Conservation (phyloP, 2,113 vertebrate genomes). For the Eurystomus gularis region DNA sequence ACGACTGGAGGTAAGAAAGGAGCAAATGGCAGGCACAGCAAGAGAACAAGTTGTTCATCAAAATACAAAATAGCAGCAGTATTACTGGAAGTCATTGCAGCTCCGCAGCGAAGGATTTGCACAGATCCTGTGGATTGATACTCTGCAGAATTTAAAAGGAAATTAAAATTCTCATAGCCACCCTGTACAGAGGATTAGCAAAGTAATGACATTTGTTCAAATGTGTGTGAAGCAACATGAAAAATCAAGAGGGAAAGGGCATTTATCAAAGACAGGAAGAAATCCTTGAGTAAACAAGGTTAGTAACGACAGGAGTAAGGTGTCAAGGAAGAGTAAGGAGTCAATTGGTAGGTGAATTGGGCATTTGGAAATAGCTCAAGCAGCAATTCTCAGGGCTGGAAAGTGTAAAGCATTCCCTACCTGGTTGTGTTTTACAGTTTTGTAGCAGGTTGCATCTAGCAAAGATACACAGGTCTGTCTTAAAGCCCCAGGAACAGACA, state of each 20-base stretch:
- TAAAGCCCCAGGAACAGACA: not conserved
- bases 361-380: not conserved
- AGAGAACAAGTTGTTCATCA: constrained; percentile 48
- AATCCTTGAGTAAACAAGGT: not conserved
- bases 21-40: constrained; percentile 30
- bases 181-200: not conserved
- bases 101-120: constrained; percentile 13
- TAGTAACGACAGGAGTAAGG: not conserved
- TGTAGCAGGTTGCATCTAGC: not conserved
- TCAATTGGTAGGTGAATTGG: not conserved
- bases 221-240: not conserved
- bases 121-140: constrained; percentile 26
- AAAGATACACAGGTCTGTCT: not conserved
- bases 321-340: not conserved
- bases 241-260: constrained; percentile 15
- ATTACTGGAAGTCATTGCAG: not conserved
- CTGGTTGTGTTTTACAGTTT: not conserved
- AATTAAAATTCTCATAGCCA: constrained; percentile 13
- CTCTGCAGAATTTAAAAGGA: constrained; percentile 4
- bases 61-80: constrained; percentile 24
- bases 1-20: constrained; percentile 48
- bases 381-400: not conserved
- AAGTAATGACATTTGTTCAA: constrained; percentile 14
- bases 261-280: not conserved
- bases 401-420: not conserved